Base-by-base conservation (phyloP, 2,888 invertebrate genomes). In the Leucoma salicis region DNA sequence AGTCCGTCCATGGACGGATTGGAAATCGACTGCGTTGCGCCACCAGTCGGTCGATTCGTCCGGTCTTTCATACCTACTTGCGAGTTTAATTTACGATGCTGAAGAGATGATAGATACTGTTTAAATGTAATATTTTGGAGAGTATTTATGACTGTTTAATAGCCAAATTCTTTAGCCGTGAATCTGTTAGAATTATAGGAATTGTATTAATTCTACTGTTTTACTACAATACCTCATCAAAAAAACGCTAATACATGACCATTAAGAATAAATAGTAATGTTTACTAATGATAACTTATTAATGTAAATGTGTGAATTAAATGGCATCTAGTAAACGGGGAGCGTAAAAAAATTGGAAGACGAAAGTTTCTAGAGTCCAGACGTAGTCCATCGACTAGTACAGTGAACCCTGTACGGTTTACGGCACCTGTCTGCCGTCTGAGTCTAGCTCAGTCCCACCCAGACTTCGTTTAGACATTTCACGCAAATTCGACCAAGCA, bases 81-180 rank as follows among this genome's bases (percentile, higher is more conserved):
- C 75, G 66, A 69, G 77, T 82, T 82, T 84, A 85, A 86, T 85
- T 84, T 86, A 85, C 79, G 77, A 78, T 74, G 81, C 77, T 81
- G 77, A 78, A 82, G 71, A 74, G 78, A 82, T 87, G 86, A 85
- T 85, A 81, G 82, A 72, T 70, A 73, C 70, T 78, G 79, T 78
- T 78, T 78, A 79, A 78, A 78, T 65, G 70, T 61, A 66, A 69
- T 63, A 70, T 73, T 77, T 78, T 68, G 63, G 70, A 60, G 56
- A 61, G 63, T 67, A 69, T 71, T 73, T 48, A 21, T 21, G 3
- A 21, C 8, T 2, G 21, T 21, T 16, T 21, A 21, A 21, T 21
- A 8, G 8, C 8, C 5, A 21, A 4, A 8, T 21, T 5, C 3
- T 21, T 21, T 21, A 21, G 6, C 6, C 16, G 6, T 16, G 16